Evolutionary conservation across 2,797 vertebrate genomes (phyloP).

Genomic region (Hippocampus kuda): DNA sequence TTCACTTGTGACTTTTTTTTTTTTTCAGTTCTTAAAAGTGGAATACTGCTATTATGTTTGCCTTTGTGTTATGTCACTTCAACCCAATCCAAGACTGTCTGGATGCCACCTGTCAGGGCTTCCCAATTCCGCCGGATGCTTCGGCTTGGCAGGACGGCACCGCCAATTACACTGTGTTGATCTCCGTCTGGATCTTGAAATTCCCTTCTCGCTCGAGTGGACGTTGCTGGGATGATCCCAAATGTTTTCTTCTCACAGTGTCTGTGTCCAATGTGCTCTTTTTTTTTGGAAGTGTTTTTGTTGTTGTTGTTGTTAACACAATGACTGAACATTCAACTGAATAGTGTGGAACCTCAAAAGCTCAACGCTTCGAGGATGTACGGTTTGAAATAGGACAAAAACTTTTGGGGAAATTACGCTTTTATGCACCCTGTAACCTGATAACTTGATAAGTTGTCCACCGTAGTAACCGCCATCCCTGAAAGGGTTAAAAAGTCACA

Average conservation of each 20-base stretch:
- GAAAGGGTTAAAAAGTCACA: too few species aligned
- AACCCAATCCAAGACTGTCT: conserved; percentile 12
- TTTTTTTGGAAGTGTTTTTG: conserved; percentile 31
- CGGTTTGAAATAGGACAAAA: too few species aligned
- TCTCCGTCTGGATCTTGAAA: conserved; percentile 53
- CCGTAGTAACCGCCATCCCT: too few species aligned
- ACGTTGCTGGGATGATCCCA: conserved; percentile 38
- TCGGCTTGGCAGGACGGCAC: conserved; percentile 50
- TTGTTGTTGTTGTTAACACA: conserved; percentile 9
- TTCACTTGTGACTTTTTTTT: background rate
- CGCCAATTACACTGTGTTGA: conserved; percentile 55
- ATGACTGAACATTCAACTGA: background rate
- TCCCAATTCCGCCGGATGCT: conserved; percentile 47
- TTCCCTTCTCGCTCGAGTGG: conserved; percentile 41
- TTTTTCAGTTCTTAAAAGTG: background rate
- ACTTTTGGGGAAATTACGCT: too few species aligned
- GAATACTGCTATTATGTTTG: background rate
- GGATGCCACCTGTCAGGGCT: conserved; percentile 49
- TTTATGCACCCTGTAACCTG: too few species aligned
- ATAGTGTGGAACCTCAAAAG: background rate
- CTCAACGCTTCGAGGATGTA: too few species aligned
- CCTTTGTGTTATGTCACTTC: background rate
- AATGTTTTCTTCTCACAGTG: conserved; percentile 39
- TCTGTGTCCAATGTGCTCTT: conserved; percentile 36
- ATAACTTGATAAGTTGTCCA: too few species aligned